Evolutionary conservation across 2,113 vertebrate species (phyloP), one percentile per base, ranked within the genome.

Genomic region (Chinchilla lanigera): DNA sequence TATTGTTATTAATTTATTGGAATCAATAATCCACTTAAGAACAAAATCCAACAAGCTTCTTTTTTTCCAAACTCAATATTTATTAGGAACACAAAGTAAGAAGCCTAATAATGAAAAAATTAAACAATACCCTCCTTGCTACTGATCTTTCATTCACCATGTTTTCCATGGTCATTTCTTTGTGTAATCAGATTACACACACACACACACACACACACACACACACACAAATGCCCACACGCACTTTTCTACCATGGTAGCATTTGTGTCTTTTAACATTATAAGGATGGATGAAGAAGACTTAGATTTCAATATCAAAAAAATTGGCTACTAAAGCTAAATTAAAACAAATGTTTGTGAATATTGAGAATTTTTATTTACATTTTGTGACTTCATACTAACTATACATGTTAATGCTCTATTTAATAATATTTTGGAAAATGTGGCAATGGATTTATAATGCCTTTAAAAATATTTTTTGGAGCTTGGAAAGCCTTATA

Each of bases 361-460:
- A 84, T 91, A 89, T n/a, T 69, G 20, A 26, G 61, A 94, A 89
- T 63, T 93, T 94, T 41, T 63, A 81, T 61, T 96, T 92, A 71
- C 0, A 71, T 93, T 96, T 94, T 81, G 35, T 91, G 69, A 77
- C 16, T 65, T 90, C 33, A 52, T 81, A 67, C 61, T 81, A 90
- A 63, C 52, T 90, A 60, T 56, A 71, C 0, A 38, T 78, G 1
- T 71, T 83, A 83, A 82, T 78, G 7, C 19, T 35, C 22, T 92
- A 63, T 89, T 86, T 91, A 24, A 90, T 87, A 94, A 35, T 73
- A 56, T 88, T 96, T 93, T 91, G 20, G 38, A 80, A 88, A 94
- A 87, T 78, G 26, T 73, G 33, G 0, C 7, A 56, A 7, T 82
- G 41, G 88, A 86, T 81, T 89, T 94, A 93, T 96, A 97, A 90